Percentiles rank a stretch among this genome's conserved stretches.
Evolutionary conservation across 2,113 vertebrate species (phyloP).

Genomic region (Argyrosomus japonicus): DNA sequence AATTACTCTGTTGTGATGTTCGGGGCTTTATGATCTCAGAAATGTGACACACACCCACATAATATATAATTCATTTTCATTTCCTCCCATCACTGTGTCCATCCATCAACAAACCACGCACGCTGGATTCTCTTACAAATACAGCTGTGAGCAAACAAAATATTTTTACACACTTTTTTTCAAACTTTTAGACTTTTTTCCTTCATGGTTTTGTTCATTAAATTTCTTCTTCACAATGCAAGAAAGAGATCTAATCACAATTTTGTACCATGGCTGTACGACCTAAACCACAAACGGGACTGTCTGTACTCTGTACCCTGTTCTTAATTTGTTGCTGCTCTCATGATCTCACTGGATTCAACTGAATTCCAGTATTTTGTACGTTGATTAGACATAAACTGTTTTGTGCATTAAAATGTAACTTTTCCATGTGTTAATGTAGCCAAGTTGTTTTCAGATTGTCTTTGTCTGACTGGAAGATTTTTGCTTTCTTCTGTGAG

Average conservation of each 20-base stretch:
- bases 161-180: neutral
- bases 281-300: neutral
- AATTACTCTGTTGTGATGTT: constrained; percentile 16
- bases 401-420: neutral
- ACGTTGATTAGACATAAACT: neutral
- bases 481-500: constrained; percentile 15
- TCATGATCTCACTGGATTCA: neutral
- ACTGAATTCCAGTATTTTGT: neutral
- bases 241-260: neutral
- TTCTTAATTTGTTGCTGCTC: neutral
- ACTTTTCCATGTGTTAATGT: constrained; percentile 3
- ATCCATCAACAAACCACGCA: neutral
- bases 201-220: neutral
- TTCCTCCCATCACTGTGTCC: neutral
- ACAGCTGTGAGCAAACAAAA: neutral
- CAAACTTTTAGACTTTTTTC: neutral
- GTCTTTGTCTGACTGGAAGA: neutral
- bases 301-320: neutral
- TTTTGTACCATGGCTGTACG: neutral
- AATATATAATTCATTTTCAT: constrained; percentile 30
- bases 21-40: neutral
- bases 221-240: neutral
- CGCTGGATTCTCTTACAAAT: neutral
- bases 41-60: neutral
- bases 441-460: neutral